phyloP scores from a whole-genome alignment of 2,113 vertebrate genomes.

The Aphelocoma coerulescens region DNA sequence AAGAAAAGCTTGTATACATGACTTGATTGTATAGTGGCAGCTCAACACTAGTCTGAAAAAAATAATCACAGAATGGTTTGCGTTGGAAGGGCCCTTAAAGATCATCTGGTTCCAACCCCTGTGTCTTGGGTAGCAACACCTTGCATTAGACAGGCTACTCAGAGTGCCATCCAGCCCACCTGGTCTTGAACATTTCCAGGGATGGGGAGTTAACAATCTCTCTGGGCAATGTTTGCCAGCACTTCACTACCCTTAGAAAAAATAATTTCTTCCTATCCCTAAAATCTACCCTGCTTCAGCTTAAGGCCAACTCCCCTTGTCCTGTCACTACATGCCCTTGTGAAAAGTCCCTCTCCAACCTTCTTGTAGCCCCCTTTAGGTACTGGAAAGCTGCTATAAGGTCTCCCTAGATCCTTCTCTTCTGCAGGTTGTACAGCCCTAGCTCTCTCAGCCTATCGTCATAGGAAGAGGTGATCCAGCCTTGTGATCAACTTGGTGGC shows the following conservation, averaged over 20 bases:
- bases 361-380: neutral
- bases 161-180: neutral
- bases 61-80: neutral
- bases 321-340: too few species aligned
- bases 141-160: neutral
- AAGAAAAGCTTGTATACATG: neutral
- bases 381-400: neutral
- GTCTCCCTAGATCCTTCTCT: neutral
- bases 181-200: neutral
- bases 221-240: neutral
- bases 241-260: neutral
- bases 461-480: neutral
- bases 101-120: neutral
- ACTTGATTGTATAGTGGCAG: neutral
- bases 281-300: neutral
- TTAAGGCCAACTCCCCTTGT: neutral
- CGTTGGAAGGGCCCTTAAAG: neutral
- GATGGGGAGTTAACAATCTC: neutral
- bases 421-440: neutral
- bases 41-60: neutral
- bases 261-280: neutral
- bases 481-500: too few species aligned
- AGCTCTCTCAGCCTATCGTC: neutral
- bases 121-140: accelerated
- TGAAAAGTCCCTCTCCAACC: neutral